phyloP scores from a whole-genome alignment of 2,888 invertebrate genomes.

The Polyploca ridens region DNA sequence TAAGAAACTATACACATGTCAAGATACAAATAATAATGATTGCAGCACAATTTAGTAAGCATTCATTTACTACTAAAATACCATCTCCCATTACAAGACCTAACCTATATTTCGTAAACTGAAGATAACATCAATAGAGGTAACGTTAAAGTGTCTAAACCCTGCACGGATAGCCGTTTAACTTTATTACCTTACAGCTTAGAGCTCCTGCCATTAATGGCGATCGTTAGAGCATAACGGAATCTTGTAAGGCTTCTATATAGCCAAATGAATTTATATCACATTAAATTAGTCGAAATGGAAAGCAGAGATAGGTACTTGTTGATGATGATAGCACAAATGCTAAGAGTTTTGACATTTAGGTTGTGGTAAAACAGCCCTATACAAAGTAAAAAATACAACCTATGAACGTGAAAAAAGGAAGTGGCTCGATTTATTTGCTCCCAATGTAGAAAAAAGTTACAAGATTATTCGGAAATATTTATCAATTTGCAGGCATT shows the following conservation, averaged over 20 bases:
- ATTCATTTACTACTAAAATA: background rate
- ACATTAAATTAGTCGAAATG: background rate
- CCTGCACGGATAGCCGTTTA: background rate
- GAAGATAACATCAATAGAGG: slow-evolving; percentile 5
- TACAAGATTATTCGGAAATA: too few relatives aligned
- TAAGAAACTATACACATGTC: too few relatives aligned
- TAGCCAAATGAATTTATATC: background rate
- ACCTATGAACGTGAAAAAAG: too few relatives aligned
- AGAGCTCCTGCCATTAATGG: slow-evolving; percentile 5
- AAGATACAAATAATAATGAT: too few relatives aligned
- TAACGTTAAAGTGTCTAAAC: slow-evolving; percentile 3
- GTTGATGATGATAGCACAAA: too few relatives aligned
- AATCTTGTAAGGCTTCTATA: slow-evolving; percentile 1
- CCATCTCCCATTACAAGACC: background rate
- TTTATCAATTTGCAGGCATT: too few relatives aligned
- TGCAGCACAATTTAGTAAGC: too few relatives aligned
- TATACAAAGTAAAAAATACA: too few relatives aligned
- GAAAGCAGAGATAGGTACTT: background rate
- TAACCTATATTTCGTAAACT: background rate
- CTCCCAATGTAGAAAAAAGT: too few relatives aligned
- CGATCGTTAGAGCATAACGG: slow-evolving; percentile 3
- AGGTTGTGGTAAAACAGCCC: too few relatives aligned
- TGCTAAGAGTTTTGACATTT: too few relatives aligned
- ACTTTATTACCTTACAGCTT: slow-evolving; percentile 1
- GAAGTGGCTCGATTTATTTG: too few relatives aligned